Evolutionary conservation across 2,113 vertebrate genomes (phyloP).

Genomic region (Arizona elegans): DNA sequence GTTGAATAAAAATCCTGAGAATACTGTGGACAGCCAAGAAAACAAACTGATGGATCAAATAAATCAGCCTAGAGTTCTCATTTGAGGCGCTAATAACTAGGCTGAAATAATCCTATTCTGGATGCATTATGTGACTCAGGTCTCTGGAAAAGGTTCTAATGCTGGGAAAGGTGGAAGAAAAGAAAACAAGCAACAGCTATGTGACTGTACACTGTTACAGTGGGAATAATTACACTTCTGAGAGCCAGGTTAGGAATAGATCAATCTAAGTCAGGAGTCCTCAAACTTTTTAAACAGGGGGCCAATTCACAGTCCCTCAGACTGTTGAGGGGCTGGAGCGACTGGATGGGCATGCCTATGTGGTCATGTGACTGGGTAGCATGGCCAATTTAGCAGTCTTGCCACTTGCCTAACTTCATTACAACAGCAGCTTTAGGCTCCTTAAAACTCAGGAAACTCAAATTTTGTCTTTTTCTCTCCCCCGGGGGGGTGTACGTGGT

Average conservation of each 20-base stretch:
- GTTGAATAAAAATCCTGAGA: background rate
- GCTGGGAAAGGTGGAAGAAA: background rate
- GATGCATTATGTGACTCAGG: background rate
- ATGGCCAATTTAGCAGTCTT: too few relatives aligned
- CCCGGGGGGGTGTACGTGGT: too few relatives aligned
- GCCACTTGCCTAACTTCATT: too few relatives aligned
- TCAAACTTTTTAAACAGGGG: too few relatives aligned
- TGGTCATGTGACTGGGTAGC: too few relatives aligned
- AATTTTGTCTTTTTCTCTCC: too few relatives aligned
- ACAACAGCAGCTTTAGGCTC: too few relatives aligned
- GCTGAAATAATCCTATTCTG: background rate
- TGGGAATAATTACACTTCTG: background rate
- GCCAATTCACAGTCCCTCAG: too few relatives aligned
- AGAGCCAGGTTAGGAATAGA: background rate
- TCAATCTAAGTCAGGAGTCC: background rate
- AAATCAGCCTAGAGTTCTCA: background rate
- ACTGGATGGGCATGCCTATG: too few relatives aligned
- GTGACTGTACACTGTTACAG: background rate
- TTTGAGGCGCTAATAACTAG: background rate
- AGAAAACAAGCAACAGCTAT: background rate
- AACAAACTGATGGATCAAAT: background rate
- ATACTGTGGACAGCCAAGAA: background rate
- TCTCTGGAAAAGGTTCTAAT: background rate
- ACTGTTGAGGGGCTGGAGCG: too few relatives aligned
- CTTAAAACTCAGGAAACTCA: too few relatives aligned